A percentile compares a stretch with the other conserved stretches of the same genome.
These are phyloP conservation scores for Zele albiditarsus DNA, from an alignment of 2,888 invertebrate genomes.

Conservation along the genomic window DNA sequence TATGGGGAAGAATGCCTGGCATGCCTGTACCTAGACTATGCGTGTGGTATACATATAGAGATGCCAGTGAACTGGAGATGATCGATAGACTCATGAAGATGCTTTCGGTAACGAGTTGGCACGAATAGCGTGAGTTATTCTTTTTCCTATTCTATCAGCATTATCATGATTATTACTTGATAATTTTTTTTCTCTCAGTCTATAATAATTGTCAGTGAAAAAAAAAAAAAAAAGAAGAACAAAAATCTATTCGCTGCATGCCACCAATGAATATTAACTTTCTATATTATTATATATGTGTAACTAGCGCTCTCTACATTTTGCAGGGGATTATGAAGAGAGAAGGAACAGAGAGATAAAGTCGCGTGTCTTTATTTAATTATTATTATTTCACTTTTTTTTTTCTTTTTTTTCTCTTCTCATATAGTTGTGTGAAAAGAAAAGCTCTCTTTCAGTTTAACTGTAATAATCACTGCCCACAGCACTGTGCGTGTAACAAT, in stretches of 20 bases:
- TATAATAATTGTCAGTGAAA: neutral
- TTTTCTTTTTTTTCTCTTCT: neutral
- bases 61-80: conserved; percentile 27
- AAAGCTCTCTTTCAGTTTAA: neutral
- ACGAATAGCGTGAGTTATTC: conserved; percentile 24
- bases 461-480: conserved; percentile 41
- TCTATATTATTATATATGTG: conserved; percentile 52
- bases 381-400: neutral
- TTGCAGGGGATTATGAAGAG: conserved; percentile 42
- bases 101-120: conserved; percentile 22
- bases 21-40: conserved; percentile 36
- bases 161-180: neutral
- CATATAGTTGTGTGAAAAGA: conserved; percentile 1
- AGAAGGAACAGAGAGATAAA: conserved; percentile 49
- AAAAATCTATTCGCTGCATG: conserved; percentile 45
- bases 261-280: conserved; percentile 52
- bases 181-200: neutral
- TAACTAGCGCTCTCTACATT: conserved; percentile 53
- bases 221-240: neutral
- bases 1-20: conserved; percentile 29
- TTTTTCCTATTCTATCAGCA: conserved; percentile 9
- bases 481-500: conserved; percentile 51
- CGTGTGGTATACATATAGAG: neutral
- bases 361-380: conserved; percentile 25
- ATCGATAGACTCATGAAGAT: conserved; percentile 38